phyloP scores from a whole-genome alignment of 2,888 invertebrate species.

The Leptinotarsa tumamoca region DNA sequence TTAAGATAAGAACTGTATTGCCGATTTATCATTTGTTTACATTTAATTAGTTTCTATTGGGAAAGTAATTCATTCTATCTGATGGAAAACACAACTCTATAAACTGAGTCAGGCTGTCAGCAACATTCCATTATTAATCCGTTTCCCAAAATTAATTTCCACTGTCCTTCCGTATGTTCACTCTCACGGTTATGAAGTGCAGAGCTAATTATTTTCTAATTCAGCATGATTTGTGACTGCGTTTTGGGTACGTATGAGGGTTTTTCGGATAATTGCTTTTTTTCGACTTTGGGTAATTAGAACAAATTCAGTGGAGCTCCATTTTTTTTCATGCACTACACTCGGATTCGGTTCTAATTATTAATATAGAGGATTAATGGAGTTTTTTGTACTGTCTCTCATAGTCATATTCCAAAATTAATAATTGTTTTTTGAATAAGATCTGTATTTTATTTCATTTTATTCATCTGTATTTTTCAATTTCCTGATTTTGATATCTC shows the following conservation, averaged over 20 bases:
- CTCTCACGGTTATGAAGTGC: conserved; percentile 43
- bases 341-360: conserved; percentile 6
- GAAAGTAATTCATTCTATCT: background rate
- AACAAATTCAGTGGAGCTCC: conserved; percentile 11
- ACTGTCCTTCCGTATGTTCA: conserved; percentile 42
- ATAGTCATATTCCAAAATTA: background rate
- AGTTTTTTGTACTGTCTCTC: background rate
- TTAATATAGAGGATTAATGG: background rate
- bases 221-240: conserved; percentile 44
- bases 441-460: too few relatives aligned
- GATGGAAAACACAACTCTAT: conserved; percentile 22
- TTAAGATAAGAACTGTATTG: too few relatives aligned
- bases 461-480: too few relatives aligned
- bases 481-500: too few relatives aligned
- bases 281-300: conserved; percentile 24
- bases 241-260: conserved; percentile 27
- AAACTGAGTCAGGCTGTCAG: conserved; percentile 34
- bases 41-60: background rate
- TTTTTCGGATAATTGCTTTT: conserved; percentile 37
- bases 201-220: conserved; percentile 46
- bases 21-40: too few relatives aligned
- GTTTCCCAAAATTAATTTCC: conserved; percentile 41
- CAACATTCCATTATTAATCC: conserved; percentile 41
- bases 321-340: conserved; percentile 5
- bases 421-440: too few relatives aligned